Evolutionary conservation across 1,140 invertebrate genomes (phyloP), one percentile per base, ranked within the genome.

Genomic region (Phortica variegata): DNA sequence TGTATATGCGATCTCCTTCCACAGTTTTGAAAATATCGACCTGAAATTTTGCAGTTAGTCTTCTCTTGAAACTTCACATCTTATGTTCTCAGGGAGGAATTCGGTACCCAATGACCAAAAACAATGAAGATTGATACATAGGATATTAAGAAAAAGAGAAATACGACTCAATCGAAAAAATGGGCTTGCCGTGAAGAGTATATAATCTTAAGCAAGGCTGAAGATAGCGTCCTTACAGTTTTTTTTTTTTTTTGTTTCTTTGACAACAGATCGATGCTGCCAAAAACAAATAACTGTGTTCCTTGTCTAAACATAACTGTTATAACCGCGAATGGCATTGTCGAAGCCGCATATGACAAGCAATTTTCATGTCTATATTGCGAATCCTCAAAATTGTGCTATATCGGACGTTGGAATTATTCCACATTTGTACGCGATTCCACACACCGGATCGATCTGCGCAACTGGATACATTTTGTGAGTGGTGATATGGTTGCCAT

Each of bases 401-500:
- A 54, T 29, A 9, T 66, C 5, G 26, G 32, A 13, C 54, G 17
- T 1, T 38, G 39, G 6, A 48, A 60, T 41, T 15, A 17, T 10
- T 43, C 36, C 21, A 47, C 63, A n/a, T 66, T 48, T n/a, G 56
- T 62, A 0, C 48, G 49, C 16, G 62, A 66, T 9, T 18, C 53
- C 0, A 60, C 53, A 2, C 37, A 57, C 6, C 63, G 62, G 0
- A 43, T 66, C 42, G 63, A 68, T 33, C 20, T 62, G 18, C 54
- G 60, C 19, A 61, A 62, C 3, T 66, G 49, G 51, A 38, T 66
- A 2, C 57, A 61, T 13, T 66, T 66, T 32, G 40, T 66, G 2
- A 32, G 54, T 2, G 63, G 53, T 7, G 23, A 1, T 2, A 8
- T 66, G 4, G 20, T 52, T 2, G 3, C 4, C 1, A 66, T 66